Conservation (phyloP, 2,113 vertebrate species). For the Thunnus thynnus region DNA sequence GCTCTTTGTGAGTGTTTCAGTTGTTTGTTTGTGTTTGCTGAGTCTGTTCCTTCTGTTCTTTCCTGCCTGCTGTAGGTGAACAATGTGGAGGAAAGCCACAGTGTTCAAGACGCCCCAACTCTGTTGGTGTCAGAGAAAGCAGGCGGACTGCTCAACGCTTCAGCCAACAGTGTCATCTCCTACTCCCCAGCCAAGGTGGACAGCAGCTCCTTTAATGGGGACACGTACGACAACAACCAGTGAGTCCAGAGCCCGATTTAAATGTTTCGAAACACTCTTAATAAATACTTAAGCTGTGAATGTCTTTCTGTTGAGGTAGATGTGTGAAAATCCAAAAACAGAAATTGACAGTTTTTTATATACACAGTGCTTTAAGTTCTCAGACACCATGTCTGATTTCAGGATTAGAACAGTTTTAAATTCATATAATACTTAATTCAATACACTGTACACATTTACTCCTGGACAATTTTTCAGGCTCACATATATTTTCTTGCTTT, state of each 20-base stretch:
- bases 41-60: slow-evolving; percentile 53
- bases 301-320: too few relatives aligned
- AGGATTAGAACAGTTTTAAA: too few relatives aligned
- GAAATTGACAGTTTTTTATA: too few relatives aligned
- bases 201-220: slow-evolving; percentile 67
- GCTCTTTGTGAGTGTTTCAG: slow-evolving; percentile 8
- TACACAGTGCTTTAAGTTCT: too few relatives aligned
- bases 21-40: slow-evolving; percentile 68
- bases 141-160: slow-evolving; percentile 75
- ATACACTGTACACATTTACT: too few relatives aligned
- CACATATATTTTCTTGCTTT: background rate
- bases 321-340: too few relatives aligned
- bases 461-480: too few relatives aligned
- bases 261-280: background rate
- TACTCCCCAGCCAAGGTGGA: slow-evolving; percentile 78
- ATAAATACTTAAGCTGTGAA: too few relatives aligned
- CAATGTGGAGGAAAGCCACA: slow-evolving; percentile 85
- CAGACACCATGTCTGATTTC: too few relatives aligned
- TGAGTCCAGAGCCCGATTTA: slow-evolving; percentile 62
- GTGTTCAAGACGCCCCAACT: slow-evolving; percentile 86
- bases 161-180: slow-evolving; percentile 81
- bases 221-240: slow-evolving; percentile 73
- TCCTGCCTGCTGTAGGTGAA: slow-evolving; percentile 87
- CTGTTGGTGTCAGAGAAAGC: slow-evolving; percentile 90
- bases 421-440: too few relatives aligned